Percentiles rank a stretch among this genome's conserved stretches.
phyloP scores from a whole-genome alignment of 2,113 vertebrate species.

The Alligator mississippiensis region DNA sequence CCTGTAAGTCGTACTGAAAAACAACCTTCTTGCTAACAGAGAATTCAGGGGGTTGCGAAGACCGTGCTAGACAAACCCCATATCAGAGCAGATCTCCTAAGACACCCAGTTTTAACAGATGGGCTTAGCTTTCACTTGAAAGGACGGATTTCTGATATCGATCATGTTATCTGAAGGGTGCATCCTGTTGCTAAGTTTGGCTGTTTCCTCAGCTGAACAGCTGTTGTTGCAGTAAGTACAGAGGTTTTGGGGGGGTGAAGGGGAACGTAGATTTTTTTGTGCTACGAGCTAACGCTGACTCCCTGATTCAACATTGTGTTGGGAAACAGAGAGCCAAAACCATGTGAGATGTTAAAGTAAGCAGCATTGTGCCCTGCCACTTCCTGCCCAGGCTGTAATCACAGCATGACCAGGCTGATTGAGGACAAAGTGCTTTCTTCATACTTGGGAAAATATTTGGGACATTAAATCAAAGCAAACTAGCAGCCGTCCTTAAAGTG shows the following conservation, averaged over 20 bases:
- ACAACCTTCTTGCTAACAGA: neutral
- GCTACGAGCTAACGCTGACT: rapidly evolving
- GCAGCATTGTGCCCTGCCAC: neutral
- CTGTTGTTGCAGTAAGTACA: slow-evolving; percentile 27
- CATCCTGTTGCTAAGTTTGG: slow-evolving; percentile 71
- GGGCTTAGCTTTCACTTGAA: neutral
- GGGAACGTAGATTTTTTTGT: neutral
- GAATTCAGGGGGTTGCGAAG: neutral
- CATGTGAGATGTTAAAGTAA: rapidly evolving
- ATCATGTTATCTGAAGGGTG: slow-evolving; percentile 68
- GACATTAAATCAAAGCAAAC: neutral
- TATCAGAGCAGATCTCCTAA: slow-evolving; percentile 53
- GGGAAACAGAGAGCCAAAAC: rapidly evolving
- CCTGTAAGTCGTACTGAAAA: neutral
- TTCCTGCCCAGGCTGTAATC: rapidly evolving
- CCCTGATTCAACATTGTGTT: rapidly evolving
- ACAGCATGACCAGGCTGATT: rapidly evolving
- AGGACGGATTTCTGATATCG: slow-evolving; percentile 50
- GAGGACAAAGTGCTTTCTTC: rapidly evolving
- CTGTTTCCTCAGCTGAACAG: slow-evolving; percentile 57
- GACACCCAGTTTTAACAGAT: slow-evolving; percentile 2
- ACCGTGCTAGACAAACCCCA: neutral
- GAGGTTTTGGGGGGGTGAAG: neutral
- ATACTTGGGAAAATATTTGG: neutral
- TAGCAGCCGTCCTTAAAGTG: rapidly evolving